These are phyloP conservation scores for Apamea anceps DNA, from an alignment of 2,888 invertebrate genomes.

Conservation along the genomic window DNA sequence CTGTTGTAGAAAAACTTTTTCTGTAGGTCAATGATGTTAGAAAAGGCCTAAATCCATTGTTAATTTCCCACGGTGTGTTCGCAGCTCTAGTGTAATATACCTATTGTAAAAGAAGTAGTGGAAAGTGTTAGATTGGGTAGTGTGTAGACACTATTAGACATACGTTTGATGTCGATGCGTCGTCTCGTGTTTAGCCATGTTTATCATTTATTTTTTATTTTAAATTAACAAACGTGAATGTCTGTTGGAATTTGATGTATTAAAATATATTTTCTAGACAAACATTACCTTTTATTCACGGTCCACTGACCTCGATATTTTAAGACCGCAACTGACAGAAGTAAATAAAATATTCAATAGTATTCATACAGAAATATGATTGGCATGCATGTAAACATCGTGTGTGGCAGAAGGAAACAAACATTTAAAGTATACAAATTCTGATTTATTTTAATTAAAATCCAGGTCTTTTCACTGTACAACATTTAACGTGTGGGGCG, in stretches of 20 bases:
- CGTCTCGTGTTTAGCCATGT: slow-evolving; percentile 75
- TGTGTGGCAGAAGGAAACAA: slow-evolving; percentile 69
- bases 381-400: not conserved
- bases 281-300: slow-evolving; percentile 65
- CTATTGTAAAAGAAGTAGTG: slow-evolving; percentile 73
- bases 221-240: slow-evolving; percentile 84
- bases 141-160: slow-evolving; percentile 69
- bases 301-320: slow-evolving; percentile 7
- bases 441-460: slow-evolving; percentile 83
- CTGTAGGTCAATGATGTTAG: slow-evolving; percentile 12
- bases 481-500: slow-evolving; percentile 67
- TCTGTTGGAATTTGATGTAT: slow-evolving; percentile 89
- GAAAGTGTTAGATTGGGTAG: slow-evolving; percentile 74
- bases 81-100: slow-evolving; percentile 78
- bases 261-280: slow-evolving; percentile 90
- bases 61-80: slow-evolving; percentile 73
- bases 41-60: slow-evolving; percentile 68
- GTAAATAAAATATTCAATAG: not conserved
- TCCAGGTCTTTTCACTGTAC: slow-evolving; percentile 80
- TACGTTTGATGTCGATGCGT: slow-evolving; percentile 66
- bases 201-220: slow-evolving; percentile 80
- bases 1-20: slow-evolving; percentile 38
- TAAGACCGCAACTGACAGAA: not conserved
- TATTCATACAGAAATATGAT: not conserved
- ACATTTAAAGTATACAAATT: slow-evolving; percentile 84